These are phyloP conservation scores for Oplegnathus fasciatus DNA, from an alignment of 2,113 vertebrate genomes.

Conservation along the genomic window DNA sequence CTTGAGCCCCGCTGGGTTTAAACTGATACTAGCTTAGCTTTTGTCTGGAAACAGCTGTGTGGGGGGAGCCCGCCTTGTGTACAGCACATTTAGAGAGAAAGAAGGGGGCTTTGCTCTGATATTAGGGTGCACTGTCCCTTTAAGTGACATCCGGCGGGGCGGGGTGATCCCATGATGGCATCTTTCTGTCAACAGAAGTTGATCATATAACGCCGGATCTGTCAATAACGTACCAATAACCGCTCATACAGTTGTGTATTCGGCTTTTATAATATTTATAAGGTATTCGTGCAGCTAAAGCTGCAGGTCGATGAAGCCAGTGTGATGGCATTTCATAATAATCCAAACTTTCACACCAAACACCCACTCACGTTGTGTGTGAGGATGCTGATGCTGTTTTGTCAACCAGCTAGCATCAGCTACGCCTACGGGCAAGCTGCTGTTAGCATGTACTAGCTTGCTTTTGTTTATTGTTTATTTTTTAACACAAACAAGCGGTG, in stretches of 20 bases:
- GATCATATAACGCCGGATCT: neutral
- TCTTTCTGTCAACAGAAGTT: neutral
- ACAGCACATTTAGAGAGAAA: neutral
- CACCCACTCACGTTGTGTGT: slow-evolving; percentile 23
- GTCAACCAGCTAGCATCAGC: slow-evolving; percentile 51
- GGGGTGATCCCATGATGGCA: neutral
- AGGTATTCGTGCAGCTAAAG: accelerated
- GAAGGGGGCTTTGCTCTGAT: neutral
- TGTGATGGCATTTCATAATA: neutral
- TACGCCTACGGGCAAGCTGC: slow-evolving; percentile 59
- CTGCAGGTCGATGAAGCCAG: accelerated
- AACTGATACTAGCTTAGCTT: neutral
- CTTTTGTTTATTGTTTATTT: neutral
- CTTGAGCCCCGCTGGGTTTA: neutral
- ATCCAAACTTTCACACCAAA: slow-evolving; percentile 1
- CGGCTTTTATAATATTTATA: neutral
- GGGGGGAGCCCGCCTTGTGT: neutral
- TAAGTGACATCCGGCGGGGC: slow-evolving; percentile 21
- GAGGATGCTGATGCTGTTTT: slow-evolving; percentile 32
- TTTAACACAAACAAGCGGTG: neutral
- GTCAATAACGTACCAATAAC: neutral
- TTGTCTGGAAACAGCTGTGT: neutral
- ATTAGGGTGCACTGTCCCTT: slow-evolving; percentile 52
- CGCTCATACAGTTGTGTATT: neutral
- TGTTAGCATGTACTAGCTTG: slow-evolving; percentile 34